Percentiles rank a stretch among this genome's conserved stretches.
phyloP scores from a whole-genome alignment of 37 sponge, comb jelly and placozoan genomes.

The Axinella damicornis region DNA sequence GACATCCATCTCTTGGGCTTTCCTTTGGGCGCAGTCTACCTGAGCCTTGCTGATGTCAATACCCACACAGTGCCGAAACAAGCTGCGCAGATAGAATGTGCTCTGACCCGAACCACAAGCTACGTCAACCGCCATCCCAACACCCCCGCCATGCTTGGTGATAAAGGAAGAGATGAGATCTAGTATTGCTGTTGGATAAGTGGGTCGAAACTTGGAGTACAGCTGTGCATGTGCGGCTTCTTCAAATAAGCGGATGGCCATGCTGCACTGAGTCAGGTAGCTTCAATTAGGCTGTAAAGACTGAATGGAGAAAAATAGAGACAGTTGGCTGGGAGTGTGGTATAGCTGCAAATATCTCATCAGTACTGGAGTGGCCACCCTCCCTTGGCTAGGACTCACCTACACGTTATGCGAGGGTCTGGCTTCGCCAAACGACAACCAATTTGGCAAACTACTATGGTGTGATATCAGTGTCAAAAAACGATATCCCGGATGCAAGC shows the following conservation, averaged over 20 bases:
- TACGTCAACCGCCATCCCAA: constrained; percentile 59
- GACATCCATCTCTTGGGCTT: background rate
- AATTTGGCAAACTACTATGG: no score
- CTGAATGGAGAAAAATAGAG: no score
- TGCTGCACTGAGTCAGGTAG: no score
- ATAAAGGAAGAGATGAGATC: constrained; percentile 53
- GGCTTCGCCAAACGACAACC: no score
- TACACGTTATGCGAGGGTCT: no score
- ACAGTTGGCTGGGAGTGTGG: no score
- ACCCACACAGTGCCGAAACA: constrained; percentile 57
- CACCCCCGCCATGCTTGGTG: constrained; percentile 29
- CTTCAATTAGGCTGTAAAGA: no score
- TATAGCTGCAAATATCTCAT: no score
- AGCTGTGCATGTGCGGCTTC: constrained; percentile 39
- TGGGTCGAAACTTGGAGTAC: constrained; percentile 61
- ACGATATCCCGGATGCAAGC: no score
- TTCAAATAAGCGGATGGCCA: constrained; percentile 47
- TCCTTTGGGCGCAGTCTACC: constrained; percentile 45
- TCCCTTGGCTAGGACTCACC: no score
- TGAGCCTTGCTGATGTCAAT: constrained; percentile 83
- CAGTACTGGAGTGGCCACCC: no score
- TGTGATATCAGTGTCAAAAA: no score
- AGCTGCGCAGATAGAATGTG: constrained; percentile 35
- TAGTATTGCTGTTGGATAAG: constrained; percentile 46
- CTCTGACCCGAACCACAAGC: constrained; percentile 90